phyloP scores from a whole-genome alignment of 2,797 vertebrate species.

The Micrastur ruficollis region DNA sequence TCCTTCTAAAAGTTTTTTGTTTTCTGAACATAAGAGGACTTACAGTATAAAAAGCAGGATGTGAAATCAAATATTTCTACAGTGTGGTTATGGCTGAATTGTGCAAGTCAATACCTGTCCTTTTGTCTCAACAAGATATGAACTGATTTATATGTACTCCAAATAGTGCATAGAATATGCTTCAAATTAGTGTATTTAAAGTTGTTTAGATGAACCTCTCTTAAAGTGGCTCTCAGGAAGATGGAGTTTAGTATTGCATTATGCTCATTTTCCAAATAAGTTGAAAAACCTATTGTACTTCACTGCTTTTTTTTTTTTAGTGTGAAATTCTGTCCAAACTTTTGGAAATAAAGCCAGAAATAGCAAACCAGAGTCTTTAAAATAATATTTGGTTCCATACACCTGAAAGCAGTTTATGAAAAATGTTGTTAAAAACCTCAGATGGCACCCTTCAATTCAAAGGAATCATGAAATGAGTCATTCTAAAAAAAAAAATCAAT shows the following conservation, averaged over 20 bases:
- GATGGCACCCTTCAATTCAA: slow-evolving; percentile 18
- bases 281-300: background rate
- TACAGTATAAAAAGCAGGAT: background rate
- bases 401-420: slow-evolving; percentile 44
- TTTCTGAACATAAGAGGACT: background rate
- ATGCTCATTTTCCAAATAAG: background rate
- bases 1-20: background rate
- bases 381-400: background rate
- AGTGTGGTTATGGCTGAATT: background rate
- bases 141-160: background rate
- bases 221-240: background rate
- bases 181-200: background rate
- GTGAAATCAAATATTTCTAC: background rate
- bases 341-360: slow-evolving; percentile 20
- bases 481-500: background rate
- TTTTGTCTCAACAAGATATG: background rate
- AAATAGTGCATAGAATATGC: background rate
- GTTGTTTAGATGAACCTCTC: background rate
- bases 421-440: slow-evolving; percentile 2
- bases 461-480: slow-evolving; percentile 5
- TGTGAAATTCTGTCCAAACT: background rate
- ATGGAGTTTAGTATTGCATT: background rate
- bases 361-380: slow-evolving; percentile 8
- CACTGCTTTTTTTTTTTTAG: background rate
- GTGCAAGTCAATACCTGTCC: background rate